Conservation (phyloP, 1,140 invertebrate genomes). For the Pogonus chalceus region DNA sequence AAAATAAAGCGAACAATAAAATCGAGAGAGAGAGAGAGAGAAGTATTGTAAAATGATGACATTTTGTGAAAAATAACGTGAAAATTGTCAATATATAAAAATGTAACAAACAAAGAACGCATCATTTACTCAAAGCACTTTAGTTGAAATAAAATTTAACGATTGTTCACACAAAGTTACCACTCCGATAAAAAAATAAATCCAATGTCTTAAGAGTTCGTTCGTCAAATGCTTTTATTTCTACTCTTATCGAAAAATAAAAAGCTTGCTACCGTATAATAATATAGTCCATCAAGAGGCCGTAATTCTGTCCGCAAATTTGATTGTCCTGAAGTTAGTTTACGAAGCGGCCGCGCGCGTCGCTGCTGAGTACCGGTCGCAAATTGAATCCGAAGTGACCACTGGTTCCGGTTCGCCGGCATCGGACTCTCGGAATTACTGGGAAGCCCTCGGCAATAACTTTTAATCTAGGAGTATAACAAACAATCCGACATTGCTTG, state of each 20-base stretch:
- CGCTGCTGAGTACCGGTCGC: neutral
- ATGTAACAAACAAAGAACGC: no score
- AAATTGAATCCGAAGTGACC: neutral
- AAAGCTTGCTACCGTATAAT: neutral
- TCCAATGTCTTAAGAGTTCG: no score
- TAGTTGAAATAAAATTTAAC: no score
- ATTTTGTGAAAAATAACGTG: no score
- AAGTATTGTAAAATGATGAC: no score
- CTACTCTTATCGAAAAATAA: neutral
- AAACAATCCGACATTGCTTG: no score
- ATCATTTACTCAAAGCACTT: no score
- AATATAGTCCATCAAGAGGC: neutral
- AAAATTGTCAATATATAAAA: no score
- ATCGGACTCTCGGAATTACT: neutral
- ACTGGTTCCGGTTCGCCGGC: neutral
- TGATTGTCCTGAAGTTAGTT: neutral
- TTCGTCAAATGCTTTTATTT: slow-evolving; percentile 9
- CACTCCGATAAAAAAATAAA: no score
- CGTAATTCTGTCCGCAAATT: neutral
- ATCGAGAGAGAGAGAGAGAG: no score
- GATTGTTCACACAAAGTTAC: no score
- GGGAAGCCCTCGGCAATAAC: neutral
- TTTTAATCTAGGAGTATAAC: neutral
- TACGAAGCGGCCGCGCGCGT: neutral
- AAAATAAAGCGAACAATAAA: no score